Percentiles rank a stretch among this genome's conserved stretches.
Evolutionary conservation across 2,797 vertebrate species (phyloP).

Genomic region (Sphenopsis melanotis): DNA sequence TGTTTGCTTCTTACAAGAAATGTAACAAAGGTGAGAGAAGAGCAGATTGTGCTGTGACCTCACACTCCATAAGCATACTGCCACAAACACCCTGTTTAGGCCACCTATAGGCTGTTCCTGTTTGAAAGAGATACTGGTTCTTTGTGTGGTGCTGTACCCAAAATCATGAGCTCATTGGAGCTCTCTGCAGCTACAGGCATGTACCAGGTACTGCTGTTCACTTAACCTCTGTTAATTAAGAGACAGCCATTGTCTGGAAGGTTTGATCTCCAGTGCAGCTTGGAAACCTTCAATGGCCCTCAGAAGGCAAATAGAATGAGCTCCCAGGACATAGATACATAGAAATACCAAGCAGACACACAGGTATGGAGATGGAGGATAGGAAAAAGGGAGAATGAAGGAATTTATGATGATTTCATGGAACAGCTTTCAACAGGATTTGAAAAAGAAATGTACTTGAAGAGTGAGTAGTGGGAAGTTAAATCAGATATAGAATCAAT

Average conservation of each 20-base stretch:
- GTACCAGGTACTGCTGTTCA: background rate
- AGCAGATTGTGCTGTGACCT: background rate
- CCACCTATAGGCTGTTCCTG: background rate
- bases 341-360: background rate
- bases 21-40: background rate
- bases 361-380: background rate
- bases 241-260: background rate
- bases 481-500: background rate
- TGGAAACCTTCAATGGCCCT: background rate
- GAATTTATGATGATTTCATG: background rate
- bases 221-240: background rate
- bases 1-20: background rate
- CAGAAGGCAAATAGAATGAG: background rate
- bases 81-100: background rate
- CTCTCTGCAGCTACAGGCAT: background rate
- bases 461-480: background rate
- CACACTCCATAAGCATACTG: background rate
- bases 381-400: background rate
- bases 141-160: background rate
- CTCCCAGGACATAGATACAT: background rate
- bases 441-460: background rate
- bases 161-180: background rate
- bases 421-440: background rate
- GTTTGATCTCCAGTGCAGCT: background rate
- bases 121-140: background rate